Evolutionary conservation across 2,113 vertebrate genomes (phyloP).

Genomic region (Callipepla squamata): DNA sequence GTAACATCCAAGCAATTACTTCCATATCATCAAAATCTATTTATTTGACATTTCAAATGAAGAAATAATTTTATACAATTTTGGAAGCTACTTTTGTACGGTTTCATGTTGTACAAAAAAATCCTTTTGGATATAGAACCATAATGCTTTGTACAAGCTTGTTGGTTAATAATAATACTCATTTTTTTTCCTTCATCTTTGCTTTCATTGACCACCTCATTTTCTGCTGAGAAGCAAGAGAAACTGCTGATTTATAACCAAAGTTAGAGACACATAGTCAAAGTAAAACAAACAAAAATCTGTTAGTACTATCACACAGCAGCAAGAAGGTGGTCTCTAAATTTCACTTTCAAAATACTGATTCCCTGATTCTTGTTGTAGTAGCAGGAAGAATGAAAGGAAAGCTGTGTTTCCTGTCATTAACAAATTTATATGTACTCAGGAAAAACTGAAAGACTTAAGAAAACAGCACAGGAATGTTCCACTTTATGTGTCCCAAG

Average conservation of each 20-base stretch:
- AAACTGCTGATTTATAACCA: background rate
- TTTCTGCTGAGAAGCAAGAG: background rate
- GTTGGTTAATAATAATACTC: background rate
- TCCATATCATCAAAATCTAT: conserved; percentile 65
- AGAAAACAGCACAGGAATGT: background rate
- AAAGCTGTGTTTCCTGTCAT: background rate
- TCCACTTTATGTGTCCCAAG: background rate
- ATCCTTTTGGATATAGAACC: conserved; percentile 54
- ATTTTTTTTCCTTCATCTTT: conserved; percentile 28
- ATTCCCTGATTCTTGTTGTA: background rate
- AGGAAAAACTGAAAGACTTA: background rate
- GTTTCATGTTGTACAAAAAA: conserved; percentile 73
- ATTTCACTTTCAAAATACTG: background rate
- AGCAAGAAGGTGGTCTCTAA: background rate
- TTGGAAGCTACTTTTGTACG: conserved; percentile 59
- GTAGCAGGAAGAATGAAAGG: background rate
- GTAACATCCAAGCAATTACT: conserved; percentile 64
- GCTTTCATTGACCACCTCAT: conserved; percentile 19
- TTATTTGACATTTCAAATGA: conserved; percentile 56
- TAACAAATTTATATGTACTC: rapidly evolving
- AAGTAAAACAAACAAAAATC: background rate
- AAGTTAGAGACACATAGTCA: background rate
- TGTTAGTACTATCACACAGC: background rate
- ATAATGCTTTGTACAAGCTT: conserved; percentile 39
- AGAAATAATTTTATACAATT: conserved; percentile 68